These are phyloP conservation scores for Agriopis leucophaearia DNA, from an alignment of 2,888 invertebrate genomes.

Conservation along the genomic window DNA sequence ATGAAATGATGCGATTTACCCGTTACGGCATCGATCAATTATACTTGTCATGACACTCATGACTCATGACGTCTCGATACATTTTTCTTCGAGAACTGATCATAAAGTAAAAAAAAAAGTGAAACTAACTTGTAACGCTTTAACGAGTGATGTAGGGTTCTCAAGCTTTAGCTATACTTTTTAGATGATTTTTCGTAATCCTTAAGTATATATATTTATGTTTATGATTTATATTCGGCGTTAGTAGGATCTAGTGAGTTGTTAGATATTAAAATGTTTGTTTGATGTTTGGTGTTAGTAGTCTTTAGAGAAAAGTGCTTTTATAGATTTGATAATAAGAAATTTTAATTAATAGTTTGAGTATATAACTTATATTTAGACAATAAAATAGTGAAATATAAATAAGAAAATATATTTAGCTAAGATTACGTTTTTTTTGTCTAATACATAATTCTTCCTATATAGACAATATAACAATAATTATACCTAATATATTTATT, in stretches of 20 bases:
- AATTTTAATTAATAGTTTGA: conserved; percentile 53
- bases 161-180: conserved; percentile 75
- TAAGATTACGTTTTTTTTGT: conserved; percentile 36
- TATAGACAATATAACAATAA: conserved; percentile 44
- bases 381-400: conserved; percentile 37
- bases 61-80: conserved; percentile 66
- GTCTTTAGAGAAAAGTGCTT: conserved; percentile 80
- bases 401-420: conserved; percentile 43
- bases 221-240: conserved; percentile 60
- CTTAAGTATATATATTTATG: conserved; percentile 41
- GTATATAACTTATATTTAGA: conserved; percentile 34
- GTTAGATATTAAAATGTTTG: conserved; percentile 61
- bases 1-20: conserved; percentile 60
- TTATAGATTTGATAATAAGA: conserved; percentile 68
- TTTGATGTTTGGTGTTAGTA: conserved; percentile 84
- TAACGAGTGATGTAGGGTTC: conserved; percentile 67
- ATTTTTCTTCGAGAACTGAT: conserved; percentile 66
- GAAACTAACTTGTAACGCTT: conserved; percentile 63
- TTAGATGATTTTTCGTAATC: conserved; percentile 63
- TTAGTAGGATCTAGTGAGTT: conserved; percentile 54
- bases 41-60: conserved; percentile 54
- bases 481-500: conserved; percentile 3
- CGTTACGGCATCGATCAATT: conserved; percentile 56
- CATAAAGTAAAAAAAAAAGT: conserved; percentile 44
- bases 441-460: conserved; percentile 42